Percentiles rank a stretch among this genome's conserved stretches.
These are phyloP conservation scores for Calcarius lapponicus DNA, from an alignment of 2,797 vertebrate genomes.

Conservation along the genomic window DNA sequence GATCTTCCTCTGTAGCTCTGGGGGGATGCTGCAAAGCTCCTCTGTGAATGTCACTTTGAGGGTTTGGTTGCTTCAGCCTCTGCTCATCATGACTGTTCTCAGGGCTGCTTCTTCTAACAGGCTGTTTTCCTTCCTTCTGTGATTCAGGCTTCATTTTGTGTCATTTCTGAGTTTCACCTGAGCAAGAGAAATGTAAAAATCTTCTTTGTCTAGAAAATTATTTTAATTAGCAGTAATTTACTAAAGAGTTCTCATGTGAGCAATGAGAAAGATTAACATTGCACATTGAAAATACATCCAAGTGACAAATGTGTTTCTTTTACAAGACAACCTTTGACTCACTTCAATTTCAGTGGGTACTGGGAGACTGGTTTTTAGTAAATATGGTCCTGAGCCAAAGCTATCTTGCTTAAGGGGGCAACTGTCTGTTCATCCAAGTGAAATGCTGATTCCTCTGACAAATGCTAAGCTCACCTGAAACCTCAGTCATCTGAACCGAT, in stretches of 20 bases:
- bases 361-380: background rate
- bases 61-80: background rate
- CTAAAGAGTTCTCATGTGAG: background rate
- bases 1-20: background rate
- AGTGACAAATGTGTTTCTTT: slow-evolving; percentile 7
- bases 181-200: background rate
- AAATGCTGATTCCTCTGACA: background rate
- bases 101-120: background rate
- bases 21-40: background rate
- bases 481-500: background rate
- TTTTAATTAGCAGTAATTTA: slow-evolving; percentile 25
- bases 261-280: background rate
- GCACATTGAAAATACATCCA: background rate
- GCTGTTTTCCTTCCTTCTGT: background rate
- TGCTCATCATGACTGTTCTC: background rate
- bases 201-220: slow-evolving; percentile 2
- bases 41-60: background rate
- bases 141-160: background rate
- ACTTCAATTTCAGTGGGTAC: background rate
- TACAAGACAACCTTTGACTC: background rate
- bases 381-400: background rate
- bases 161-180: background rate
- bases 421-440: background rate
- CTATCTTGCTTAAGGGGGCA: background rate
- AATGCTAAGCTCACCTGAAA: background rate